Percentiles rank a stretch among this genome's conserved stretches.
phyloP scores from a whole-genome alignment of 2,113 vertebrate genomes.

The Donacobius atricapilla region DNA sequence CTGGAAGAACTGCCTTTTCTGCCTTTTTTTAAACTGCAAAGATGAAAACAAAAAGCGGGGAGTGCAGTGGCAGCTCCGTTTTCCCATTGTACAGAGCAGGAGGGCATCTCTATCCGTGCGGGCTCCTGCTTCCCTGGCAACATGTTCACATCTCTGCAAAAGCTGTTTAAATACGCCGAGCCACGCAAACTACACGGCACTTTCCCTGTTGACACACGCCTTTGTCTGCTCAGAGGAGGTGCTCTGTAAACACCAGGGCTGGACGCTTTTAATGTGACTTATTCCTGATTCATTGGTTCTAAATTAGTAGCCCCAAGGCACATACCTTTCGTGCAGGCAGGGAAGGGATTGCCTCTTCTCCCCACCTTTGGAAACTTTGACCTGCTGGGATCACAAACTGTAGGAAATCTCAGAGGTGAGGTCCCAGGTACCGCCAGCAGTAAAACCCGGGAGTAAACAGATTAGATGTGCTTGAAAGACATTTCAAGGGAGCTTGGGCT shows the following conservation, averaged over 20 bases:
- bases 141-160: constrained; percentile 49
- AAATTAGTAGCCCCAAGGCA: constrained; percentile 34
- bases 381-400: constrained; percentile 29
- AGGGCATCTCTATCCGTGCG: background rate
- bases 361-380: constrained; percentile 38
- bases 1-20: background rate
- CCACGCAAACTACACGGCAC: constrained; percentile 1
- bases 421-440: background rate
- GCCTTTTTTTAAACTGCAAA: background rate
- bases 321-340: background rate
- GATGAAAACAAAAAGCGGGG: background rate
- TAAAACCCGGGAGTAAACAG: background rate
- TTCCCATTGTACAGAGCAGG: background rate
- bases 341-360: background rate
- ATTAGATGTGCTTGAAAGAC: background rate
- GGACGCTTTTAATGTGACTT: background rate
- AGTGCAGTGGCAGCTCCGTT: constrained; percentile 3
- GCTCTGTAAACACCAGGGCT: background rate
- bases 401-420: constrained; percentile 37
- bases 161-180: background rate
- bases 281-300: constrained; percentile 26
- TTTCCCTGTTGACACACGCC: constrained; percentile 47
- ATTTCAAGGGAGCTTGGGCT: background rate
- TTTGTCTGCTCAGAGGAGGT: constrained; percentile 24
- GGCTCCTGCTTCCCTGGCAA: constrained; percentile 59